Evolutionary conservation across 2,888 invertebrate genomes (phyloP), one percentile per base, ranked within the genome.

Genomic region (Listrodromus nycthemerus): DNA sequence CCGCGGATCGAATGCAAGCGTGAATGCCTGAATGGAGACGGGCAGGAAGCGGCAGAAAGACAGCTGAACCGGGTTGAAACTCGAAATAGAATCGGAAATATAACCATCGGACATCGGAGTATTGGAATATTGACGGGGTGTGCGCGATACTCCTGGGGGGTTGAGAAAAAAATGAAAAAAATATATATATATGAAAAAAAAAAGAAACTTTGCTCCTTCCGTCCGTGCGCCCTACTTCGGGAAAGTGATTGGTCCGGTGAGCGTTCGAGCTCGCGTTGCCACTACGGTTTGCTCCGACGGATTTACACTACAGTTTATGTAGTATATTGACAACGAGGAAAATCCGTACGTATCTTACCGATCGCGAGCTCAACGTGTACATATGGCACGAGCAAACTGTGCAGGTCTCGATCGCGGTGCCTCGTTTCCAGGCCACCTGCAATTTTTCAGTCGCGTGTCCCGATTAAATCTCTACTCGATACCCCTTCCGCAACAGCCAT

Each of bases 71-170:
- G 69, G 55, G 77, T 76, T 71, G 70, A 48, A 71, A 82, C 82
- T 82, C 71, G 66, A 82, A 82, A 82, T 82, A 82, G 82, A 76
- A 70, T 80, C 74, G 61, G 48, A 80, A 66, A 73, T 50, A 76
- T 65, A 74, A 19, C 48, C 30, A 66, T 66, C 65, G 30, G 66
- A 74, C 67, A 74, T 80, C 61, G 67, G 50, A 67, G 74, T 80
- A 75, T 80, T 75, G 80, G 80, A 81, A 81, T 75, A 81, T 75
- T 63, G 74, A 80, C 80, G 67, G 50, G 74, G 80, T 74, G 67
- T 74, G 48, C 73, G 66, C 58, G 66, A 74, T 61, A 7, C 71
- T 45, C 65, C 52, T 37, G 13, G 79, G 21, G 63, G 52, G 71
- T 21, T 63, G 48, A 63, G 30, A 70, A 30, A 63, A 70, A 70